These are phyloP conservation scores for Archocentrus centrarchus DNA, from an alignment of 2,113 vertebrate genomes.

Conservation along the genomic window DNA sequence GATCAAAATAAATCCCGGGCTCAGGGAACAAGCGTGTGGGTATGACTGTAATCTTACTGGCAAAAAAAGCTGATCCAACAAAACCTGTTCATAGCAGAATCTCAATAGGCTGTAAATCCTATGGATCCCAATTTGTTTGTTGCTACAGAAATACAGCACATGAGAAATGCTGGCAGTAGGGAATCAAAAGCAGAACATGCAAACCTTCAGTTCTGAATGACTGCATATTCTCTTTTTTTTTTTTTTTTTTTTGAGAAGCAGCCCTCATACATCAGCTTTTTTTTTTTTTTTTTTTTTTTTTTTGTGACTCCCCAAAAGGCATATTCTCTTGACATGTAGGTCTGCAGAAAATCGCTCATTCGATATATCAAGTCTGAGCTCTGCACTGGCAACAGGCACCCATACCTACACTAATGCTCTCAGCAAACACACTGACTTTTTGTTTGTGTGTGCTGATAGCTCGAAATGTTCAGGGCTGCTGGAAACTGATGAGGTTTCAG, in stretches of 20 bases:
- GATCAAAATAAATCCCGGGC: constrained; percentile 55
- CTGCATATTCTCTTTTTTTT: constrained; percentile 47
- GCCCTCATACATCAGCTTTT: constrained; percentile 46
- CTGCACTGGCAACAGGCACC: neutral
- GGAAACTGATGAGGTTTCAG: constrained; percentile 3
- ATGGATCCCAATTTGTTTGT: constrained; percentile 32
- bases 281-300: constrained; percentile 24
- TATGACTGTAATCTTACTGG: constrained; percentile 38
- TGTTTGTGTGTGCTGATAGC: constrained; percentile 25
- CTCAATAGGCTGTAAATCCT: constrained; percentile 46
- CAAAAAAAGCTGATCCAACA: constrained; percentile 40
- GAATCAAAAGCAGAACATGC: constrained; percentile 43
- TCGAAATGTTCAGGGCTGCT: constrained; percentile 8
- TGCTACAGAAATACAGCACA: constrained; percentile 9
- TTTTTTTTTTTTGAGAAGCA: neutral
- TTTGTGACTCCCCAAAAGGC: constrained; percentile 17
- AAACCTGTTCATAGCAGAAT: constrained; percentile 35
- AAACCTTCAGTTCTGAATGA: constrained; percentile 50
- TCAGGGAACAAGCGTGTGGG: constrained; percentile 7
- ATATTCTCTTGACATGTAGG: constrained; percentile 23
- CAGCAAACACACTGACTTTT: neutral
- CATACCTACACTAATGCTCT: neutral
- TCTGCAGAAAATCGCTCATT: constrained; percentile 42
- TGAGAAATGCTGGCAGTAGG: constrained; percentile 29
- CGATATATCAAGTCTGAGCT: constrained; percentile 32